These are phyloP conservation scores for Sycon ciliatum DNA, from an alignment of 37 sponge, comb jelly and placozoan species.

Conservation along the genomic window DNA sequence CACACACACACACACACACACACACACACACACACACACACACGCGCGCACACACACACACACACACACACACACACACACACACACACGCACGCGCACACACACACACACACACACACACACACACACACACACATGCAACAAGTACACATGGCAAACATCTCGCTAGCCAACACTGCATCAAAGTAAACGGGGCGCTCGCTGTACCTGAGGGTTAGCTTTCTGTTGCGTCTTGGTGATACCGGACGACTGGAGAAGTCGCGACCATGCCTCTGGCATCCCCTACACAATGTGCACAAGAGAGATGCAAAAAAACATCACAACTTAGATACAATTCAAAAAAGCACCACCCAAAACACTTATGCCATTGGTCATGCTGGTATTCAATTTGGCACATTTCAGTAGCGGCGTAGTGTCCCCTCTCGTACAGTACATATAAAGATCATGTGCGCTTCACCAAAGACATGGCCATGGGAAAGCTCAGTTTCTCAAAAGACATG, in stretches of 20 bases:
- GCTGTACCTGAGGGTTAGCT: slow-evolving; percentile 31
- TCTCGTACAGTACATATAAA: no score
- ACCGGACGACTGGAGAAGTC: slow-evolving; percentile 67
- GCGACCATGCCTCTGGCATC: slow-evolving; percentile 89
- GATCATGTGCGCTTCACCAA: no score
- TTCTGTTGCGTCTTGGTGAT: slow-evolving; percentile 43
- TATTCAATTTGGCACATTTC: no score
- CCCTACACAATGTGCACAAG: slow-evolving; percentile 27
- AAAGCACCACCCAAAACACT: background rate
- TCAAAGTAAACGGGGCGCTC: background rate
- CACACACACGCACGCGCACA: background rate
- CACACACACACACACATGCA: slow-evolving; percentile 12
- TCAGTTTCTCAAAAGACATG: no score
- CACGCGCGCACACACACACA: background rate
- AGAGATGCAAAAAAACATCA: background rate
- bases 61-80: slow-evolving; percentile 5
- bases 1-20: slow-evolving; percentile 5
- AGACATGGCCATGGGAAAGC: no score
- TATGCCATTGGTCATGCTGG: no score
- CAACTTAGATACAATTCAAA: background rate
- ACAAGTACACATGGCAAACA: background rate
- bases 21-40: background rate
- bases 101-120: background rate
- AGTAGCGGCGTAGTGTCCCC: no score
- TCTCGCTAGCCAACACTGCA: background rate